Base-by-base conservation (phyloP, 2,888 invertebrate genomes). In the Macrophya annulata region DNA sequence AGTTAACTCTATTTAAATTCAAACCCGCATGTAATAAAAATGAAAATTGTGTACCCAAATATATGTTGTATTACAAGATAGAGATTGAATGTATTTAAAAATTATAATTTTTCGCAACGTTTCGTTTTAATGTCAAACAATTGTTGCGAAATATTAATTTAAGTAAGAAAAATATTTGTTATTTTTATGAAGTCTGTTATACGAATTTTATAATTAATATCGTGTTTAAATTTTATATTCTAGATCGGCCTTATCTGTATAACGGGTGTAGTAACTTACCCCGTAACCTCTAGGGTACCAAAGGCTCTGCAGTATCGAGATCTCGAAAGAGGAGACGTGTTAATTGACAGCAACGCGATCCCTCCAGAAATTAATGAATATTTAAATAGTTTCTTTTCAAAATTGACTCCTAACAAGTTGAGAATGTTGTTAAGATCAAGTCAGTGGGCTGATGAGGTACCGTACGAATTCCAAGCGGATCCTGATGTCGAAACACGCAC, bases 321-420 rank as follows among this genome's bases (percentile, higher is more conserved):
- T 83, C 31, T 31, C 0, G 62, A 48, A 62, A n/a, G 68, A 15
- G 68, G 37, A 17, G 48, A 71, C 37, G 31, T 83, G 6, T 48
- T 83, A 68, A 51, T 83, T 31, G 51, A 68, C 71, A 83, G 83
- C 83, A 83, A 83, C 68, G 45, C 48, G 10, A 83, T 83, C 17
- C 68, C 68, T n/a, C 68, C 65, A 37, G 10, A 51, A 31, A 68
- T 83, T 21, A 45, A 48, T n/a, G 48, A 68, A 71, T n/a, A 83
- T 59, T 83, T 83, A n/a, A 83, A 45, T 21, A 48, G 48, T 68
- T 83, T 68, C 10, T 83, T 83, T 71, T 83, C 83, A 5, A 45
- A 17, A 68, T 71, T 83, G 55, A 83, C 68, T 9, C 68, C 71
- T 6, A 40, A 25, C 65, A 71, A 21, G 48, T 51, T 83, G 68